Conservation (phyloP, 1,140 invertebrate genomes). For the Drosophila aff. region DNA sequence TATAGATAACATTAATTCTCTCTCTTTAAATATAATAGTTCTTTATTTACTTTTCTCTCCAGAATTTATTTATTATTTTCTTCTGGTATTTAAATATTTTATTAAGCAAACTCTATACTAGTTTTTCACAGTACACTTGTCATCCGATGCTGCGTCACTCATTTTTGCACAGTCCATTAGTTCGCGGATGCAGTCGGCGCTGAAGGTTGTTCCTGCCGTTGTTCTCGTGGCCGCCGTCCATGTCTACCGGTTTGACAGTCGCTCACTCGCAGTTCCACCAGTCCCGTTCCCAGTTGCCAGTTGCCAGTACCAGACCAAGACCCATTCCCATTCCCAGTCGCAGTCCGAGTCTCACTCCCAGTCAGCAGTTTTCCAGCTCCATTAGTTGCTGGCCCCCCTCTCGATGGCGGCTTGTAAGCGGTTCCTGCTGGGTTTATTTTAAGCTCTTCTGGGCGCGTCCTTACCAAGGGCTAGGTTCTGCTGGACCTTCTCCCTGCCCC, state of each 20-base stretch:
- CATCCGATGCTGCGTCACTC: constrained; percentile 77
- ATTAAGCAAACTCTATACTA: not conserved
- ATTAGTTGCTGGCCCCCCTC: constrained; percentile 58
- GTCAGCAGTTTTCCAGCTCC: constrained; percentile 52
- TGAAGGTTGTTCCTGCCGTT: constrained; percentile 65
- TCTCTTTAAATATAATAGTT: not conserved
- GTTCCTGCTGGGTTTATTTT: constrained; percentile 64
- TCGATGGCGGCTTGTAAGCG: constrained; percentile 25
- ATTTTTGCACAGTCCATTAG: constrained; percentile 82
- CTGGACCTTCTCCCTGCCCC: constrained; percentile 5
- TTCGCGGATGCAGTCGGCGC: constrained; percentile 74
- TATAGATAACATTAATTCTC: not conserved
- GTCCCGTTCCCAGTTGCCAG: constrained; percentile 22
- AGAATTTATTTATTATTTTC: not conserved
- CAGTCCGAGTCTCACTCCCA: constrained; percentile 11
- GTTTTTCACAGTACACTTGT: constrained; percentile 11
- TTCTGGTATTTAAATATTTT: not conserved
- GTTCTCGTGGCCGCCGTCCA: constrained; percentile 30
- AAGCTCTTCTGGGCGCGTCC: constrained; percentile 67
- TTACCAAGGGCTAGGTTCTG: constrained; percentile 39
- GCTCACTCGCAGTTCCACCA: constrained; percentile 54
- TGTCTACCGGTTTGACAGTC: constrained; percentile 77
- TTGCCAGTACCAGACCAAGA: constrained; percentile 15
- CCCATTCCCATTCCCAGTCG: constrained; percentile 2
- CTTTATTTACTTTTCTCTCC: not conserved